These are phyloP conservation scores for Hecatera dysodea DNA, from an alignment of 2,888 invertebrate genomes.

Conservation along the genomic window DNA sequence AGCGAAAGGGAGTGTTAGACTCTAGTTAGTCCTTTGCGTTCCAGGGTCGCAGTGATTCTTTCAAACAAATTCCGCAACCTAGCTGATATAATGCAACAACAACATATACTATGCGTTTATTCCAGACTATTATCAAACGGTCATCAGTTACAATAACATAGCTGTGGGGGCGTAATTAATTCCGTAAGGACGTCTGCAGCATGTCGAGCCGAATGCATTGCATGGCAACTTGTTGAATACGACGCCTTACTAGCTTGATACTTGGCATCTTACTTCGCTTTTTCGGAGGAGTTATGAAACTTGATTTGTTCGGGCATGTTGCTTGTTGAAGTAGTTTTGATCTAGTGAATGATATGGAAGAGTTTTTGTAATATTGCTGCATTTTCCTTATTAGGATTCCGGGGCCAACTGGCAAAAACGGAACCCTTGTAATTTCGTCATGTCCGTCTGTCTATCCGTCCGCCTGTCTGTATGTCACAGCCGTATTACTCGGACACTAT, in stretches of 20 bases:
- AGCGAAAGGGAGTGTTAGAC: no score
- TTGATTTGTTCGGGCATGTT: slow-evolving; percentile 26
- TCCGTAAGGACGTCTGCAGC: slow-evolving; percentile 73
- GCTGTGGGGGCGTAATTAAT: slow-evolving; percentile 74
- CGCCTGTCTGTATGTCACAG: no score
- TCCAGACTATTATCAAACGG: slow-evolving; percentile 26
- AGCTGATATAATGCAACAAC: background rate
- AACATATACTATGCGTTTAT: background rate
- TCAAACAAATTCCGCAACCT: no score
- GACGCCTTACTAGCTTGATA: slow-evolving; percentile 65
- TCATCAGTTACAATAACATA: slow-evolving; percentile 62
- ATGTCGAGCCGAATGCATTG: slow-evolving; percentile 75
- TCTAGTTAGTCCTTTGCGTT: no score
- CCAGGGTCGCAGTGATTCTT: no score
- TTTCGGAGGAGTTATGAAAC: slow-evolving; percentile 21
- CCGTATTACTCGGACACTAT: no score
- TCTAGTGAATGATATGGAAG: background rate
- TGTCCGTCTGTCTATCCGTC: no score
- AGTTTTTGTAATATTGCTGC: background rate
- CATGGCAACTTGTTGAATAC: slow-evolving; percentile 70
- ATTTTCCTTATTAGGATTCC: no score
- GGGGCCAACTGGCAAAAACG: no score
- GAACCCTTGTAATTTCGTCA: no score
- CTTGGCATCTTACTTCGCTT: slow-evolving; percentile 50
- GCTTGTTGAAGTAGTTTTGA: slow-evolving; percentile 6